Percentiles rank a stretch among this genome's conserved stretches.
Evolutionary conservation across 2,888 invertebrate genomes (phyloP).

Genomic region (Acleris literana): DNA sequence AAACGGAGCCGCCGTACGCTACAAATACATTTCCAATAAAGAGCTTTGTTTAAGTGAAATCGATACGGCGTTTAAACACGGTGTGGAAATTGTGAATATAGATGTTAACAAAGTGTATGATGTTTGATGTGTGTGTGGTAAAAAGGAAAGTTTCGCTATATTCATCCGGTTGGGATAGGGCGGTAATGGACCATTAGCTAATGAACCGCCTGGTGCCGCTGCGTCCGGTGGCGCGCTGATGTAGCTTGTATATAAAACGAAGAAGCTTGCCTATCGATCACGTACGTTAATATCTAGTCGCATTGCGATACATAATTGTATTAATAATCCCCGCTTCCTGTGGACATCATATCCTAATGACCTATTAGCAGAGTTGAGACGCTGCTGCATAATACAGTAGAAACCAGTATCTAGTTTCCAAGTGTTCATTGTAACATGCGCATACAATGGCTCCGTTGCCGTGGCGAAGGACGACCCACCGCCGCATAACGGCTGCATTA

Average conservation of each 20-base stretch:
- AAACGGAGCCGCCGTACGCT: slow-evolving; percentile 21
- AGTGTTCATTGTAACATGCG: slow-evolving; percentile 71
- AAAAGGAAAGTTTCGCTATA: slow-evolving; percentile 26
- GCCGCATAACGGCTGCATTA: slow-evolving; percentile 74
- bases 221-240: slow-evolving; percentile 52
- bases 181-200: slow-evolving; percentile 51
- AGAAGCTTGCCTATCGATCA: slow-evolving; percentile 49
- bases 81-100: slow-evolving; percentile 1
- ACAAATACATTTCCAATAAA: slow-evolving; percentile 30
- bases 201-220: slow-evolving; percentile 50
- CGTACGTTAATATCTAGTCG: slow-evolving; percentile 33
- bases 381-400: slow-evolving; percentile 49
- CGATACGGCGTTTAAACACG: slow-evolving; percentile 15
- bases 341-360: slow-evolving; percentile 29
- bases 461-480: slow-evolving; percentile 77
- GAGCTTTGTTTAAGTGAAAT: slow-evolving; percentile 32
- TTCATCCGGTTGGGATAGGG: slow-evolving; percentile 31
- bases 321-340: slow-evolving; percentile 23
- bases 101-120: not conserved
- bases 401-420: slow-evolving; percentile 75
- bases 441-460: slow-evolving; percentile 73
- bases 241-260: slow-evolving; percentile 45
- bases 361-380: slow-evolving; percentile 63
- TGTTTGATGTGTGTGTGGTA: not conserved
- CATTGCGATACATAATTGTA: slow-evolving; percentile 6